A percentile compares a stretch with the other conserved stretches of the same genome.
phyloP scores from a whole-genome alignment of 2,888 invertebrate genomes.

The Ophion costatus region DNA sequence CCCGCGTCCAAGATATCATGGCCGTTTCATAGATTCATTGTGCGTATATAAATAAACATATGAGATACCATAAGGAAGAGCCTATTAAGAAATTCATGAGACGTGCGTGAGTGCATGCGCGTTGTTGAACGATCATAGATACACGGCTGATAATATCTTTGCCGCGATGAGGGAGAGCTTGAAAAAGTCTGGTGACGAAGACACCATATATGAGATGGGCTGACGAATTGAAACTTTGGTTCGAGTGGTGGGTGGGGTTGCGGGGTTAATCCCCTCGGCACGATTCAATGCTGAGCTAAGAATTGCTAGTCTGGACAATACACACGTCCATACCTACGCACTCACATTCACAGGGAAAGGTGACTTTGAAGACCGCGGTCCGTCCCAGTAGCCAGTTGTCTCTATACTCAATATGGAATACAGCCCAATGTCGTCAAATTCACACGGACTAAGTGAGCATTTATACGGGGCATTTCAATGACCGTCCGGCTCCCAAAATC shows the following conservation, averaged over 20 bases:
- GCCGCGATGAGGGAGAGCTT: conserved; percentile 7
- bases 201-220: conserved; percentile 43
- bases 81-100: conserved; percentile 74
- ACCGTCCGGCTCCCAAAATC: neutral
- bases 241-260: conserved; percentile 45
- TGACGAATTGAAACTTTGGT: conserved; percentile 48
- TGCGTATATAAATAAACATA: conserved; percentile 32
- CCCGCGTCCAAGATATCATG: conserved; percentile 61
- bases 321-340: neutral
- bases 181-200: conserved; percentile 32
- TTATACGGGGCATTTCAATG: neutral
- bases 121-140: conserved; percentile 23
- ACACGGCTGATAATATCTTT: neutral
- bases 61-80: conserved; percentile 32
- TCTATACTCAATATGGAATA: neutral
- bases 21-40: conserved; percentile 71
- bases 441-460: neutral
- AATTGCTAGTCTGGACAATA: conserved; percentile 12
- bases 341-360: neutral
- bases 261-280: conserved; percentile 58
- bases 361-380: neutral
- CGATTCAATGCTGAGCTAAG: conserved; percentile 37
- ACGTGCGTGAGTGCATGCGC: conserved; percentile 59
- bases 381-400: neutral
- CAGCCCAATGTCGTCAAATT: neutral